Evolutionary conservation across 1,140 invertebrate genomes (phyloP).

Genomic region (Berghia stephanieae): DNA sequence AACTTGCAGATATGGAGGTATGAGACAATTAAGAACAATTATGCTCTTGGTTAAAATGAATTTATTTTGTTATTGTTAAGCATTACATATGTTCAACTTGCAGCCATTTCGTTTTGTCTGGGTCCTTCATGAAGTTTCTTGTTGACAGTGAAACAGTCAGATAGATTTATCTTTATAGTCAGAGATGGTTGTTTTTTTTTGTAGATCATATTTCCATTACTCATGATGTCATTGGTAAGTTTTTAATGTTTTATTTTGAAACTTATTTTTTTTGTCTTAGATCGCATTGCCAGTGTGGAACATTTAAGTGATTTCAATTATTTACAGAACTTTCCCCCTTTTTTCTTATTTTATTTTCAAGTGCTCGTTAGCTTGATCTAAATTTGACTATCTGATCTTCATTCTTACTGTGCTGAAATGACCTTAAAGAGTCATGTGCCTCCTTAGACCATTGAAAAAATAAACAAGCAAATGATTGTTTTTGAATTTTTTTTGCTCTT

Average conservation of each 20-base stretch:
- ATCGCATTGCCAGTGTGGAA: not conserved
- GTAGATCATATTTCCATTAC: not conserved
- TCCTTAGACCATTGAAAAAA: not conserved
- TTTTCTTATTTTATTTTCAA: too few relatives aligned
- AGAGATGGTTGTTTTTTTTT: too few relatives aligned
- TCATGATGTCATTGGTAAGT: not conserved
- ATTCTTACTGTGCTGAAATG: not conserved
- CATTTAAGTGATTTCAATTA: not conserved
- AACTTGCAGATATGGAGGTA: constrained; percentile 58
- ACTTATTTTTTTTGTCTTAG: not conserved
- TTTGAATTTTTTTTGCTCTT: too few relatives aligned
- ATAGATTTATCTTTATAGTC: too few relatives aligned
- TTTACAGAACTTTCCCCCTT: not conserved
- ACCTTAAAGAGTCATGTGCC: not conserved
- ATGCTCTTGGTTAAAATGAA: too few relatives aligned
- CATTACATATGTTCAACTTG: too few relatives aligned
- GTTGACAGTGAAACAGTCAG: too few relatives aligned
- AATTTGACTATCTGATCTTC: not conserved
- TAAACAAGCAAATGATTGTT: not conserved
- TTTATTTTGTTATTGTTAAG: too few relatives aligned
- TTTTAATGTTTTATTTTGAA: not conserved
- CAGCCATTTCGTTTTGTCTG: too few relatives aligned
- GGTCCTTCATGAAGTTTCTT: too few relatives aligned
- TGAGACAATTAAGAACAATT: too few relatives aligned
- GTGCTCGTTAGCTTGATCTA: not conserved